A percentile compares a stretch with the other conserved stretches of the same genome.
These are phyloP conservation scores for Scaptomyza reducta DNA, from an alignment of 2,888 invertebrate species.

Conservation along the genomic window DNA sequence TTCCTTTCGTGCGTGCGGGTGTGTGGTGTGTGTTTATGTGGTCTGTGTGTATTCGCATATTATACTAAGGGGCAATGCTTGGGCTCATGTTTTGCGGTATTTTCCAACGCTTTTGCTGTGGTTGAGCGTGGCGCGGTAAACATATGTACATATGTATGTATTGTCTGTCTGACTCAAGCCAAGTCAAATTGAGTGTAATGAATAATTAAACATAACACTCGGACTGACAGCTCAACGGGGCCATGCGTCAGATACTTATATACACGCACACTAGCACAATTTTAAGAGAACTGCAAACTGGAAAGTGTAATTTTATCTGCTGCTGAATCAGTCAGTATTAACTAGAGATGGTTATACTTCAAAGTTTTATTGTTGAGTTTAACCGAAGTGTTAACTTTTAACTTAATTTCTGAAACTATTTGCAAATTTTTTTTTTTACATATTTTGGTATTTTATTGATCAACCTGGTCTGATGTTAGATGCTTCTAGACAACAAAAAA, in stretches of 20 bases:
- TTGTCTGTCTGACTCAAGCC: neutral
- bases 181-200: conserved; percentile 21
- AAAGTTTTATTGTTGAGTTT: neutral
- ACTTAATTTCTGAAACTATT: no score
- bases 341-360: conserved; percentile 7
- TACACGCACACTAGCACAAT: neutral
- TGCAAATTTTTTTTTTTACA: no score
- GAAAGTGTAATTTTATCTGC: conserved; percentile 23
- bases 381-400: neutral
- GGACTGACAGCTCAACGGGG: conserved; percentile 15
- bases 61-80: neutral
- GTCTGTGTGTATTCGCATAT: neutral
- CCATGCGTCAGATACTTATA: conserved; percentile 46
- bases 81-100: conserved; percentile 50
- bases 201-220: conserved; percentile 55
- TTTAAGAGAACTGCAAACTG: conserved; percentile 15
- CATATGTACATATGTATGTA: neutral
- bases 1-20: neutral
- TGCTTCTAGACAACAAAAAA: no score
- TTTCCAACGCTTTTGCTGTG: conserved; percentile 20
- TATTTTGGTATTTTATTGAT: no score
- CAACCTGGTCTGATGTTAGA: no score
- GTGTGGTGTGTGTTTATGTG: no score
- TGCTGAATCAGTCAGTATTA: conserved; percentile 18
- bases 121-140: conserved; percentile 14